Base-by-base conservation (phyloP, 2,888 invertebrate genomes). In the Eristalis intricaria region DNA sequence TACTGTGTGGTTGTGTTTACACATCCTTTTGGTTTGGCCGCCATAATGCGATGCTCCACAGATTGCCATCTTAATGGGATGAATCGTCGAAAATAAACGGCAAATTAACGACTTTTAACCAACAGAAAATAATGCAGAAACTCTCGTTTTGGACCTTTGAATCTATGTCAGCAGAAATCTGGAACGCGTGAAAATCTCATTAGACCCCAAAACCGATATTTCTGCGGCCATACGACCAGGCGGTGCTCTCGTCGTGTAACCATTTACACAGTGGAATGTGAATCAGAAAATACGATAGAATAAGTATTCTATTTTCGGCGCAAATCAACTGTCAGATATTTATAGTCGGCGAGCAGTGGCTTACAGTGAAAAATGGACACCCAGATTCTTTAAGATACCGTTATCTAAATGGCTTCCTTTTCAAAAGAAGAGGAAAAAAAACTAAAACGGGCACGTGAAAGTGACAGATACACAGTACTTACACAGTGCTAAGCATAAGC, bases 401-500 rank as follows among this genome's bases (percentile, higher is more conserved):
- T 77, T 83, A 58, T 78, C 70, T 78, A 63, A 83, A 83, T 73
- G 38, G 61, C 68, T 84, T 78, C 61, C 73, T 83, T 83, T 73
- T 10, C 1, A 10, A 32, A 32, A 32, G 10, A 10, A 32, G 10
- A 32, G 10, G 10, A 11, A 76, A 26, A 29, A 56, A 74, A 66
- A 61, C 29, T 61, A 80, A 50, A 66, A 32, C 29, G 19, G 43
- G 60, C 79, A 64, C 50, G 80, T 68, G 65, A 84, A 64, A 70
- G 61, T 81, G 80, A 81, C 58, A 81, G 76, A 81, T 76, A 70
- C 70, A 15, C 32, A 40, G 43, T 43, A 50, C 26, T 84, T 74
- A 64, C 38, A 19, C 60, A 43, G 66, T 32, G 32, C 58, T 70
- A 29, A 58, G 71, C 76, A 77, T 70, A 29, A 43, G 68, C 76